Evolutionary conservation across 2,888 invertebrate genomes (phyloP).

Genomic region (Coelinius sp.): DNA sequence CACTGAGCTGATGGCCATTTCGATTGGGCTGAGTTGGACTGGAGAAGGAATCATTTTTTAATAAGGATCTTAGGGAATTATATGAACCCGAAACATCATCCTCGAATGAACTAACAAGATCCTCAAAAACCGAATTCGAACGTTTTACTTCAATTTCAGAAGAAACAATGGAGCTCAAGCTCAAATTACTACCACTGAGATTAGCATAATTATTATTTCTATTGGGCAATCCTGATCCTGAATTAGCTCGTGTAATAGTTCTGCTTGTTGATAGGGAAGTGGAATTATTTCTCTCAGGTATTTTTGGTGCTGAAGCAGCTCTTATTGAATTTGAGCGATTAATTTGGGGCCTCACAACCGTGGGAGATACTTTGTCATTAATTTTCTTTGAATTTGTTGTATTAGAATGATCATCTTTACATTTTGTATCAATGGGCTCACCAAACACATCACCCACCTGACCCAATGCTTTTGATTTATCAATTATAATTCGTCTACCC

Average conservation of each 20-base stretch:
- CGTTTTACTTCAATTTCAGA: constrained; percentile 61
- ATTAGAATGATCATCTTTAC: constrained; percentile 24
- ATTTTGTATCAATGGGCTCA: constrained; percentile 14
- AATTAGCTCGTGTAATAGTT: constrained; percentile 32
- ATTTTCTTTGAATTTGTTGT: constrained; percentile 50
- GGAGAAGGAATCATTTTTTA: constrained; percentile 65
- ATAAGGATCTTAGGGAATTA: constrained; percentile 70
- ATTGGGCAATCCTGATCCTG: constrained; percentile 44
- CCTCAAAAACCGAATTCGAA: constrained; percentile 73
- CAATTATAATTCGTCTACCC: constrained; percentile 62
- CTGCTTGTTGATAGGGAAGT: constrained; percentile 6
- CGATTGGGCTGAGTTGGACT: constrained; percentile 50
- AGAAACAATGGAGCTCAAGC: constrained; percentile 62
- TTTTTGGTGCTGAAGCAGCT: constrained; percentile 56
- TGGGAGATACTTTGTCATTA: constrained; percentile 50
- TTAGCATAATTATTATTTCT: constrained; percentile 49
- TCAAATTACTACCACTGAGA: constrained; percentile 59
- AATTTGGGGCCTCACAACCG: constrained; percentile 47
- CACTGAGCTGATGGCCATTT: constrained; percentile 60
- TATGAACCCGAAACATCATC: constrained; percentile 73
- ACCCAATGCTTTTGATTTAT: constrained; percentile 62
- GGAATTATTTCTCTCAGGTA: constrained; percentile 51
- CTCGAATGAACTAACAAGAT: constrained; percentile 79
- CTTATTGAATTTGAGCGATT: constrained; percentile 59
- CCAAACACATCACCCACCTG: constrained; percentile 38